A percentile compares a stretch with the other conserved stretches of the same genome.
Conservation (phyloP, 2,888 invertebrate genomes). For the Ceratothoa steindachneri region DNA sequence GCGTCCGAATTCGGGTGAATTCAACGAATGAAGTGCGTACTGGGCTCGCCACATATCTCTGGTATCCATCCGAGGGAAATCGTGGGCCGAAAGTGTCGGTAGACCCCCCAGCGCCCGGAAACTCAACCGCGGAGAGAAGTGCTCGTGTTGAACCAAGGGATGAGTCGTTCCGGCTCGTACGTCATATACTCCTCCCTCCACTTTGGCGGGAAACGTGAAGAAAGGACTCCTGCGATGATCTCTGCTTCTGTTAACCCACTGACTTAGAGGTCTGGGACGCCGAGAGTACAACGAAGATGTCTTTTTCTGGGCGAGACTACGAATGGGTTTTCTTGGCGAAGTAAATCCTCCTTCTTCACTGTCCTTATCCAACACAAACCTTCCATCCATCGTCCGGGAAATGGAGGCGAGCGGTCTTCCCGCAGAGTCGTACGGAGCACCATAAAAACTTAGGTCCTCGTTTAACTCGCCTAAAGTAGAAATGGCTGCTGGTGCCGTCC, state of each 20-base stretch:
- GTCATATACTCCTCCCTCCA: conserved; percentile 46
- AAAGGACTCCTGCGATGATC: conserved; percentile 1
- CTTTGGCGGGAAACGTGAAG: conserved; percentile 14
- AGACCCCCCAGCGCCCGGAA: conserved; percentile 37
- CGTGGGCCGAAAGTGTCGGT: conserved; percentile 35
- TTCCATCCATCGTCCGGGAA: conserved; percentile 69
- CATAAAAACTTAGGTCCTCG: conserved; percentile 4
- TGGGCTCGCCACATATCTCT: conserved; percentile 20
- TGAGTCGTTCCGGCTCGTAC: conserved; percentile 41
- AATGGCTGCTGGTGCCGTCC: conserved; percentile 20
- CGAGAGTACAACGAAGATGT: conserved; percentile 3
- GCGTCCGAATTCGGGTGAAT: conserved; percentile 45
- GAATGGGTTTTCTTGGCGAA: conserved; percentile 36
- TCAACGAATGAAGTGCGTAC: conserved; percentile 16
- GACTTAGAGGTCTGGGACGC: background rate
- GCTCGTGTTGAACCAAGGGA: background rate
- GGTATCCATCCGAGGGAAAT: conserved; percentile 14
- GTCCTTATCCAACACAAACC: conserved; percentile 64
- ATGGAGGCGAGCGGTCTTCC: conserved; percentile 62
- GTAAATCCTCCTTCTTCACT: conserved; percentile 51
- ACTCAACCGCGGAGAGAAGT: conserved; percentile 35
- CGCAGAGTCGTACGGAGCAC: background rate
- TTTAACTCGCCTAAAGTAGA: background rate
- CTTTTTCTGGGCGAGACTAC: conserved; percentile 25
- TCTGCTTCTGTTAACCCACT: conserved; percentile 23